These are phyloP conservation scores for Atrina japonica DNA, from an alignment of 2,888 invertebrate species.

Conservation along the genomic window DNA sequence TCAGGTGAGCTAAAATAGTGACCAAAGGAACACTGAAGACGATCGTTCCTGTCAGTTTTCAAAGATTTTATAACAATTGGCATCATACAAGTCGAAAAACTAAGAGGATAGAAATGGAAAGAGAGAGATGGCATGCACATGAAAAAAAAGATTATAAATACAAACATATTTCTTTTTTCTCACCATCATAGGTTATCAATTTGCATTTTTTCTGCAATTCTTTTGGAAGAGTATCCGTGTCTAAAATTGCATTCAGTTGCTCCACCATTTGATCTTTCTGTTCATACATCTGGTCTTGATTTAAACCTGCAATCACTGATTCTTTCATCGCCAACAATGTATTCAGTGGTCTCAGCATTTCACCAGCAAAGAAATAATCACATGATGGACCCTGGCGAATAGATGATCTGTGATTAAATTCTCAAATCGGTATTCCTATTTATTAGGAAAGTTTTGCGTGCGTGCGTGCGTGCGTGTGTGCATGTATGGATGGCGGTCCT, in stretches of 20 bases:
- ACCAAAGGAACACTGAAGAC: no score
- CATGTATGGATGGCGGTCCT: no score
- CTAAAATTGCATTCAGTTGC: constrained; percentile 10
- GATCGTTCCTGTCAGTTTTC: no score
- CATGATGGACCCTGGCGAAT: constrained; percentile 6
- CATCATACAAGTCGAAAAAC: no score
- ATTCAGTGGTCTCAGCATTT: constrained; percentile 19
- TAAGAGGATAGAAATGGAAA: no score
- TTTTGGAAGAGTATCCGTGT: background rate
- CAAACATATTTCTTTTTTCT: no score
- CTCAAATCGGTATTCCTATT: background rate
- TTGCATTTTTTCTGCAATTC: constrained; percentile 21
- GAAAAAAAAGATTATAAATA: no score
- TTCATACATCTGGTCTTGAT: constrained; percentile 13
- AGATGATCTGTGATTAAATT: background rate
- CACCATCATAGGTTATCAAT: constrained; percentile 29
- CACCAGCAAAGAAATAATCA: constrained; percentile 28
- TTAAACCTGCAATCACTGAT: constrained; percentile 31
- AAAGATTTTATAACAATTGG: no score
- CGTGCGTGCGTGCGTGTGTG: no score
- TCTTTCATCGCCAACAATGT: constrained; percentile 21
- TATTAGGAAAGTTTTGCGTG: background rate
- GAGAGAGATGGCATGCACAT: no score
- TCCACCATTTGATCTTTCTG: constrained; percentile 8
- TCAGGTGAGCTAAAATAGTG: no score